Percentiles rank a stretch among this genome's conserved stretches.
phyloP scores from a whole-genome alignment of 2,113 vertebrate species.

The Blennius ocellaris region DNA sequence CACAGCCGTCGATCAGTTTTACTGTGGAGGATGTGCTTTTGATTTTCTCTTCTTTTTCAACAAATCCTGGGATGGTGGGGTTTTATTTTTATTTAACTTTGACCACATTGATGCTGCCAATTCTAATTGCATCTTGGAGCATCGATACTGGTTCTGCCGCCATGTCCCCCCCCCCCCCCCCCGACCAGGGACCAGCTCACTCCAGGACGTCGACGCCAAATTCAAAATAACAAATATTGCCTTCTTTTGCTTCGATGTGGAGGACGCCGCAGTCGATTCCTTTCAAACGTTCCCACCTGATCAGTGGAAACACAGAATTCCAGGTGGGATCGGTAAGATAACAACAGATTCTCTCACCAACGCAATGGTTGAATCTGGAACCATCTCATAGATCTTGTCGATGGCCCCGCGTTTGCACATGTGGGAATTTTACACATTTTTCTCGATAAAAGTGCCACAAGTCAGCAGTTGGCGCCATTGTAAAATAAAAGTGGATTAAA shows the following conservation, averaged over 20 bases:
- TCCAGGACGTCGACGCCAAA: not conserved
- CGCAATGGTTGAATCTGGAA: too few species aligned
- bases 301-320: too few species aligned
- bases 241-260: not conserved
- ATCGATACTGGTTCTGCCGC: not conserved
- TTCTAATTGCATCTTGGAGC: not conserved
- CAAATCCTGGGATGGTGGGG: not conserved
- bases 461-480: too few species aligned
- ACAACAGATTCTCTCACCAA: too few species aligned
- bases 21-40: not conserved
- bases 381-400: too few species aligned
- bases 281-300: too few species aligned
- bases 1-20: slow-evolving; percentile 4
- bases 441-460: too few species aligned
- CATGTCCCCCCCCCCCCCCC: too few species aligned
- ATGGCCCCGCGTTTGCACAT: too few species aligned
- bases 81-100: slow-evolving; percentile 17
- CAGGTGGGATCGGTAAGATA: too few species aligned
- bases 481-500: too few species aligned
- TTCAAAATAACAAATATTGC: not conserved
- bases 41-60: not conserved
- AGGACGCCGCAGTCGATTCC: not conserved
- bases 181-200: not conserved
- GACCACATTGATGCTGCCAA: not conserved
- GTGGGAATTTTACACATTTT: too few species aligned